phyloP scores from a whole-genome alignment of 2,797 vertebrate species.

The Eulemur coronatus region DNA sequence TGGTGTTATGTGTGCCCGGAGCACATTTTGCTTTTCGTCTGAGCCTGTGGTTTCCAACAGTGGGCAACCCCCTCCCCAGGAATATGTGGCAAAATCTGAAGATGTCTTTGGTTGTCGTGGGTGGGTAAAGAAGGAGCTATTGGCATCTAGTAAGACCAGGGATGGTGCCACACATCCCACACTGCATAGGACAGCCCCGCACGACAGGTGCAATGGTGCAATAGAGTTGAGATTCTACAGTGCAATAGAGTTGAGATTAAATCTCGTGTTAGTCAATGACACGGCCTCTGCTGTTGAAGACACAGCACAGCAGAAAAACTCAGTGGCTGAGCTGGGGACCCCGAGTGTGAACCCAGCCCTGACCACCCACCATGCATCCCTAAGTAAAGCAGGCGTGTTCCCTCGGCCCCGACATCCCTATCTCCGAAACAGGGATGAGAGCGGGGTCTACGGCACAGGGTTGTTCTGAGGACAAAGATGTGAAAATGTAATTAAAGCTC shows the following conservation, averaged over 20 bases:
- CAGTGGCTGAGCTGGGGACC: rapidly evolving
- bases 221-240: neutral
- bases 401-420: rapidly evolving
- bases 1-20: neutral
- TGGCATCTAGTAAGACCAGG: neutral
- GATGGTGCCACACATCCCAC: neutral
- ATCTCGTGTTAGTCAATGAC: neutral
- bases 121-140: neutral
- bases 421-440: neutral
- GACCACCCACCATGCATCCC: neutral
- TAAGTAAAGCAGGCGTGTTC: neutral
- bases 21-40: neutral
- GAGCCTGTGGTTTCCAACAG: neutral
- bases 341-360: too few relatives aligned
- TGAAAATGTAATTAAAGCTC: neutral
- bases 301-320: neutral
- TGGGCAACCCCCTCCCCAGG: too few relatives aligned
- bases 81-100: neutral
- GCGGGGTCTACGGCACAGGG: neutral
- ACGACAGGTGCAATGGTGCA: too few relatives aligned
- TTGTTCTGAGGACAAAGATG: neutral
- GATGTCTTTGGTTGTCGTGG: neutral
- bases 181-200: neutral
- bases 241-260: neutral
- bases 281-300: neutral